These are phyloP conservation scores for Ophioninae sp. DNA, from an alignment of 2,888 invertebrate genomes.

Conservation along the genomic window DNA sequence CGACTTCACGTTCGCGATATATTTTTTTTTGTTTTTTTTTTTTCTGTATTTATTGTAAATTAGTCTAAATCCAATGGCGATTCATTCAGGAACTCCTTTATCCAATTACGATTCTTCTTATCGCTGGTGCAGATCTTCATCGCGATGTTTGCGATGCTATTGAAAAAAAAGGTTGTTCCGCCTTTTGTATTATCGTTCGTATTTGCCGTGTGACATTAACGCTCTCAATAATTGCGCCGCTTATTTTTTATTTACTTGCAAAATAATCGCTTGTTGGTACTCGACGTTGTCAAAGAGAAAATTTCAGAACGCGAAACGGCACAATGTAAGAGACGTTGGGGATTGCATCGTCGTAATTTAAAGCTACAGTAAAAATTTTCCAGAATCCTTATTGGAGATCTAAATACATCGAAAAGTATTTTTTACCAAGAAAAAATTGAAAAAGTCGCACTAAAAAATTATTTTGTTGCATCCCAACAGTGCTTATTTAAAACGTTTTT, in stretches of 20 bases:
- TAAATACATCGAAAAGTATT: too few relatives aligned
- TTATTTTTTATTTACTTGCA: slow-evolving; percentile 53
- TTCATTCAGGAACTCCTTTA: slow-evolving; percentile 50
- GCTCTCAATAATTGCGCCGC: slow-evolving; percentile 24
- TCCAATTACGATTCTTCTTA: slow-evolving; percentile 56
- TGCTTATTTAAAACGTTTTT: neutral
- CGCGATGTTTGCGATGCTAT: slow-evolving; percentile 48
- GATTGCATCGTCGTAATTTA: neutral
- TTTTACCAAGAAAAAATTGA: too few relatives aligned
- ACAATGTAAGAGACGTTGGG: neutral
- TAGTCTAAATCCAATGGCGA: slow-evolving; percentile 31
- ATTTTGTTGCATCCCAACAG: too few relatives aligned
- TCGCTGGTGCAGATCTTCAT: slow-evolving; percentile 47
- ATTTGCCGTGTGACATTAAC: slow-evolving; percentile 43
- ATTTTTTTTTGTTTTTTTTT: slow-evolving; percentile 3
- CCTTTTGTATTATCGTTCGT: slow-evolving; percentile 43
- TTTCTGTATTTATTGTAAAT: neutral
- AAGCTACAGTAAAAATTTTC: too few relatives aligned
- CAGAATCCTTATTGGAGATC: too few relatives aligned
- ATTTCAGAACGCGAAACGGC: neutral
- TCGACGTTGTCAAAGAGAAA: neutral
- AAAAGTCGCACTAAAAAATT: too few relatives aligned
- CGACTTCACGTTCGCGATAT: slow-evolving; percentile 9
- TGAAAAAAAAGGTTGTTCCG: slow-evolving; percentile 51
- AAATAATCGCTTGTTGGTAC: slow-evolving; percentile 26